These are phyloP conservation scores for Mustela lutreola DNA, from an alignment of 2,113 vertebrate species.

Conservation along the genomic window DNA sequence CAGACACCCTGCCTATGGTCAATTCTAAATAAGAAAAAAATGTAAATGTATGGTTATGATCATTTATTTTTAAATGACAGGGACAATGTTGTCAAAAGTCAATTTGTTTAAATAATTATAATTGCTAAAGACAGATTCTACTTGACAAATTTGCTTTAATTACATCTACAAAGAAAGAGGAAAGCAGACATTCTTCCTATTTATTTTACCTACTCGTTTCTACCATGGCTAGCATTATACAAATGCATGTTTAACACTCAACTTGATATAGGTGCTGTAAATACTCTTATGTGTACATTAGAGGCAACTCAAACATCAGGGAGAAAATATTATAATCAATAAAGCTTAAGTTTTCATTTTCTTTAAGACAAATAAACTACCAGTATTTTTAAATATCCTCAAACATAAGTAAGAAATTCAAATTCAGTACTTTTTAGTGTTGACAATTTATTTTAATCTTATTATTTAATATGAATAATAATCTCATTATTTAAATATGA, in stretches of 20 bases:
- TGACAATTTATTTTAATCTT: conserved; percentile 18
- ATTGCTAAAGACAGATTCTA: not conserved
- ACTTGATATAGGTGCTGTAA: not conserved
- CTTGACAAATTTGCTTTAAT: not conserved
- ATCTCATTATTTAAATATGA: conserved; percentile 29
- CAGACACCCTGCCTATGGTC: not conserved
- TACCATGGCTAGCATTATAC: not conserved
- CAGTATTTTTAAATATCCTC: conserved; percentile 37
- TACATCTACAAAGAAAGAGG: not conserved
- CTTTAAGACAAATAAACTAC: not conserved
- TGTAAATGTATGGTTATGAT: not conserved
- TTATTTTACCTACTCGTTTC: conserved; percentile 19
- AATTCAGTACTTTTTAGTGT: not conserved
- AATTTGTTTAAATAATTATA: conserved; percentile 47
- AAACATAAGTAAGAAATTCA: not conserved
- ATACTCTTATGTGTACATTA: not conserved
- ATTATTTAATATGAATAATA: conserved; percentile 12
- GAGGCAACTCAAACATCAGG: conserved; percentile 7
- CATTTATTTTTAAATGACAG: conserved; percentile 20
- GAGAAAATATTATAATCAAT: not conserved
- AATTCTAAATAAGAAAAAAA: not conserved
- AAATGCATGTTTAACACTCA: not conserved
- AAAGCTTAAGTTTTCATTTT: conserved; percentile 16
- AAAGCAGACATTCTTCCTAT: not conserved
- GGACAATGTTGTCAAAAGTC: not conserved